Conservation (phyloP, 2,113 vertebrate genomes). For the Tonatia bakeri region DNA sequence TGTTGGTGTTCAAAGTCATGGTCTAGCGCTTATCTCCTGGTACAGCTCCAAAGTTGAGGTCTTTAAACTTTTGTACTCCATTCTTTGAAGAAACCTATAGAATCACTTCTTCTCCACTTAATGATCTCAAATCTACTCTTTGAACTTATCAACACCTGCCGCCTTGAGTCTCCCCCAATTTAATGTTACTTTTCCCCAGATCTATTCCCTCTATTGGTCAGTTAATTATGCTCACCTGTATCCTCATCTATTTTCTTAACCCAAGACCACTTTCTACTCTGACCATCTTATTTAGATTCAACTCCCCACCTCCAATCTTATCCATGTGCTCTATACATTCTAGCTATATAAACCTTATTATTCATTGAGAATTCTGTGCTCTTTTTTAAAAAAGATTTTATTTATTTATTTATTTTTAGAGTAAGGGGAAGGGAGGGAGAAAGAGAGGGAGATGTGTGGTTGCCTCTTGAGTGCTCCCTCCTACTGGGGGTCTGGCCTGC, state of each 20-base stretch:
- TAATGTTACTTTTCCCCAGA: not conserved
- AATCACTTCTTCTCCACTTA: not conserved
- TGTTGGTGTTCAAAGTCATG: not conserved
- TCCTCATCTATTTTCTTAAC: not conserved
- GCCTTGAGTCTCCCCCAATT: not conserved
- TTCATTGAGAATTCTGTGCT: not conserved
- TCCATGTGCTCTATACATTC: not conserved
- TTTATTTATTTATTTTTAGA: too few relatives aligned
- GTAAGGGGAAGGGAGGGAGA: too few relatives aligned
- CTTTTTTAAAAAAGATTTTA: not conserved
- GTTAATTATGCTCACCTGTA: not conserved
- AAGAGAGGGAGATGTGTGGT: too few relatives aligned
- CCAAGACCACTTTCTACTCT: not conserved
- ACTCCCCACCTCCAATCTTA: not conserved
- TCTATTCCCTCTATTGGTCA: not conserved
- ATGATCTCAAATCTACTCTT: not conserved
- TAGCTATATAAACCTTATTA: not conserved
- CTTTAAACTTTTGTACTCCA: not conserved
- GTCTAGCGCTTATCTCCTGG: not conserved
- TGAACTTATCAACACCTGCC: not conserved
- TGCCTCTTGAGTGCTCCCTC: too few relatives aligned
- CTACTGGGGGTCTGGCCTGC: too few relatives aligned
- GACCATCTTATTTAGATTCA: not conserved
- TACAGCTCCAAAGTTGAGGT: not conserved
- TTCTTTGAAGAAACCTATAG: not conserved